Base-by-base conservation (phyloP, 2,888 invertebrate species). In the Drosophila affinis region DNA sequence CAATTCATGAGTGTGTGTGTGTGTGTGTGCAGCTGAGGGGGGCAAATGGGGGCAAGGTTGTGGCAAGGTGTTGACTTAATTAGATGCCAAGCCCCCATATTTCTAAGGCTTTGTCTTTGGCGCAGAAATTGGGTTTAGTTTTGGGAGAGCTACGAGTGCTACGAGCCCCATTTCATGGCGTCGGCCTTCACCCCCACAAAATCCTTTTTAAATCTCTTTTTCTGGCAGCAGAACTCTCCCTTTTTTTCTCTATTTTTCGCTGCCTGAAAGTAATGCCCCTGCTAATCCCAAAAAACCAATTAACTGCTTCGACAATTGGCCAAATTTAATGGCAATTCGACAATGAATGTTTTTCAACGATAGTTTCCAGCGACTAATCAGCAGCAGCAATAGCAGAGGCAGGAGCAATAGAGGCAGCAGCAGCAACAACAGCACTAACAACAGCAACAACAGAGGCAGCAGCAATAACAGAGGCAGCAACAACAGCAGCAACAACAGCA, bases 61-160 rank as follows among this genome's bases (percentile, higher is more conserved):
- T 59, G 56, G 60, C 61, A 7, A 81, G 72, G 75, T 78, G 67
- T 71, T 75, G 55, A 70, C 71, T 79, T 77, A 85, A 81, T 81
- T 77, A 84, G 32, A 67, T 57, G 71, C n/a, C 67, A 67, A 55
- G 71, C n/a, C 67, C n/a, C 67, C 55, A 51, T 67, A 56, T 49
- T 45, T 45, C 17, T 32, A 39, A 3, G 2, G 44, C 65, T 44
- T 49, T 65, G 65, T 65, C 63, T 65, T 63, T 34, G 34, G 34
- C 34, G 14, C 12, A 34, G 18, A 54, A 49, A 64, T 27, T 55
- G 24, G 53, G 44, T 17, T 60, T 29, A 49, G 62, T 24, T 24
- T 6, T 24, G 1, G 6, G 24, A 24, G 24, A 6, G 24, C 24
- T 24, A 24, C 6, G 24, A 6, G 24, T 24, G 24, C 24, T 24